Evolutionary conservation across 2,797 vertebrate species (phyloP).

Genomic region (Scleropages formosus): DNA sequence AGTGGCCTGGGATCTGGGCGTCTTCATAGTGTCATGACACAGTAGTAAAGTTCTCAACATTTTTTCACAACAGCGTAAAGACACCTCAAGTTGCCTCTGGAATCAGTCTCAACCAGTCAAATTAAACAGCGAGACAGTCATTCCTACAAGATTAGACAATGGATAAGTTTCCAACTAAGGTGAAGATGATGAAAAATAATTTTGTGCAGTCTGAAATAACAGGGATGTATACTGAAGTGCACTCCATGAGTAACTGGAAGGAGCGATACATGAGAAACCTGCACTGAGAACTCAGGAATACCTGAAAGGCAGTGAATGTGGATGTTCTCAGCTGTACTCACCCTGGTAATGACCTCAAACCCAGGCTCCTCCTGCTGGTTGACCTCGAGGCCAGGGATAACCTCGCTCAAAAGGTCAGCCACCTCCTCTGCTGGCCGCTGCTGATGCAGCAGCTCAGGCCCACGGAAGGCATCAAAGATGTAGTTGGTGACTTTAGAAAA

Average conservation of each 20-base stretch:
- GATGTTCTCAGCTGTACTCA: constrained; percentile 51
- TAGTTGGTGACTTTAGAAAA: constrained; percentile 83
- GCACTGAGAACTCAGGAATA: too few species aligned
- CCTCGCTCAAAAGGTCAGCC: constrained; percentile 73
- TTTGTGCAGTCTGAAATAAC: too few species aligned
- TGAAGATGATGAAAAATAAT: too few species aligned
- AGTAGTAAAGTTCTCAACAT: background rate
- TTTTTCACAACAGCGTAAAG: background rate
- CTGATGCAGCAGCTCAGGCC: constrained; percentile 60
- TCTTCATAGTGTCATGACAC: constrained; percentile 4
- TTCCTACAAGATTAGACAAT: too few species aligned
- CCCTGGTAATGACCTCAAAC: constrained; percentile 80
- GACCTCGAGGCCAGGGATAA: constrained; percentile 76
- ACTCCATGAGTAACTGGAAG: too few species aligned
- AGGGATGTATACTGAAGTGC: too few species aligned
- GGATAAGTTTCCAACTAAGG: too few species aligned
- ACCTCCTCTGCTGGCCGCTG: constrained; percentile 74
- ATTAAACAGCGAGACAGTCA: background rate
- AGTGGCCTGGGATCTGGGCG: background rate
- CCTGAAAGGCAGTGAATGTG: too few species aligned
- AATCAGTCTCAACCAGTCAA: background rate
- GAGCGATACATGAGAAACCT: too few species aligned
- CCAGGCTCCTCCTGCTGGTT: constrained; percentile 80
- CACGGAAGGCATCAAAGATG: constrained; percentile 73
- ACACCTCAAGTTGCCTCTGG: background rate